Percentiles rank a stretch among this genome's conserved stretches.
phyloP scores from a whole-genome alignment of 2,797 vertebrate genomes.

The Cheracebus regulus region DNA sequence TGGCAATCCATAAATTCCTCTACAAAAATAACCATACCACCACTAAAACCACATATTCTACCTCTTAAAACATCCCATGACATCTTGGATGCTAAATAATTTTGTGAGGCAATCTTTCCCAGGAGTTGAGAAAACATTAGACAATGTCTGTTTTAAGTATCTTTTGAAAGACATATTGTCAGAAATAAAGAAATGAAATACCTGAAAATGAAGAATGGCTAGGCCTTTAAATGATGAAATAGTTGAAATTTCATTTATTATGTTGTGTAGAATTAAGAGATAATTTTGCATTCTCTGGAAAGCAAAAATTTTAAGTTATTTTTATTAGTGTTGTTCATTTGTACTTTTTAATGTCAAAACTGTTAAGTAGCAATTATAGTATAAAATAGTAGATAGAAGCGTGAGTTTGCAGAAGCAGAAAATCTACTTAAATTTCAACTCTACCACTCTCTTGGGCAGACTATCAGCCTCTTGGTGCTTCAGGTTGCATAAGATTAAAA shows the following conservation, averaged over 20 bases:
- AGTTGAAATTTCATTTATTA: background rate
- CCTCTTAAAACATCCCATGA: background rate
- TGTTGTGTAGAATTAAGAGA: background rate
- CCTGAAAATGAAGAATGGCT: background rate
- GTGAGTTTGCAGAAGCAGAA: background rate
- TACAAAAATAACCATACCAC: background rate
- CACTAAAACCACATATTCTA: background rate
- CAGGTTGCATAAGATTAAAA: background rate
- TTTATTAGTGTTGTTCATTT: background rate
- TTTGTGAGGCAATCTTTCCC: constrained; percentile 2
- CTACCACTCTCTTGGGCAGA: background rate
- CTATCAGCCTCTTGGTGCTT: background rate
- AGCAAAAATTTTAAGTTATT: background rate
- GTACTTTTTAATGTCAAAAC: background rate
- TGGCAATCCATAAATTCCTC: background rate
- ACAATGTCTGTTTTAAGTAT: background rate
- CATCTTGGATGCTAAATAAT: background rate
- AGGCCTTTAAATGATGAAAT: background rate
- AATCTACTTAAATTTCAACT: background rate
- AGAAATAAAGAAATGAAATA: background rate
- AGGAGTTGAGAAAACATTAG: background rate
- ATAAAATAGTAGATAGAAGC: background rate
- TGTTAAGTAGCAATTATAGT: background rate
- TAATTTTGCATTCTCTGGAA: background rate
- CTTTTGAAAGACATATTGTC: background rate